These are phyloP conservation scores for Tachystola acroxantha DNA, from an alignment of 2,888 invertebrate species.

Conservation along the genomic window DNA sequence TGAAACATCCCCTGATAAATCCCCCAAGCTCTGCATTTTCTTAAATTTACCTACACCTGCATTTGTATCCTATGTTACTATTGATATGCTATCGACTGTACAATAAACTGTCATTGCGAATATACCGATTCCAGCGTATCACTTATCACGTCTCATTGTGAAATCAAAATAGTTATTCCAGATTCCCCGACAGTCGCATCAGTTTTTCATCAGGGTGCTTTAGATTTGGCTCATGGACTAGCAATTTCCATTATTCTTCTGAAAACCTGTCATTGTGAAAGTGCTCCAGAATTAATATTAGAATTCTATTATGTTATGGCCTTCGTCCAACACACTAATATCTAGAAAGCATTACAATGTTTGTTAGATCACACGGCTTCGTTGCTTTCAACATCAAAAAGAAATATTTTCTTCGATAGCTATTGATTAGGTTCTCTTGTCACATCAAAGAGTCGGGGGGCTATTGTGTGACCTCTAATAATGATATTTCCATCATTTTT, in stretches of 20 bases:
- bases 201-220: neutral
- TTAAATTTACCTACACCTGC: no score
- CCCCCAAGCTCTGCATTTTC: no score
- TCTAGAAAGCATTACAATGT: conserved; percentile 23
- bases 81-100: no score
- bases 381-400: conserved; percentile 45
- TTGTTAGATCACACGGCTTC: conserved; percentile 21
- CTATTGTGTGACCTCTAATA: conserved; percentile 49
- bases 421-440: conserved; percentile 68
- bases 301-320: conserved; percentile 11
- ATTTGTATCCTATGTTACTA: no score
- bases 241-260: neutral
- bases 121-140: no score
- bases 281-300: conserved; percentile 7
- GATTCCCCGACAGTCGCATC: neutral
- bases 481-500: conserved; percentile 59
- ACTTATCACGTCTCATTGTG: no score
- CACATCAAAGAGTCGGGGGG: conserved; percentile 62
- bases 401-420: conserved; percentile 48
- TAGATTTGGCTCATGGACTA: neutral
- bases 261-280: neutral
- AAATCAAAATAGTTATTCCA: neutral
- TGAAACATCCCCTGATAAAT: no score
- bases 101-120: no score
- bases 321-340: conserved; percentile 22